A percentile compares a stretch with the other conserved stretches of the same genome.
phyloP scores from a whole-genome alignment of 2,113 vertebrate species.

The Calcarius ornatus region DNA sequence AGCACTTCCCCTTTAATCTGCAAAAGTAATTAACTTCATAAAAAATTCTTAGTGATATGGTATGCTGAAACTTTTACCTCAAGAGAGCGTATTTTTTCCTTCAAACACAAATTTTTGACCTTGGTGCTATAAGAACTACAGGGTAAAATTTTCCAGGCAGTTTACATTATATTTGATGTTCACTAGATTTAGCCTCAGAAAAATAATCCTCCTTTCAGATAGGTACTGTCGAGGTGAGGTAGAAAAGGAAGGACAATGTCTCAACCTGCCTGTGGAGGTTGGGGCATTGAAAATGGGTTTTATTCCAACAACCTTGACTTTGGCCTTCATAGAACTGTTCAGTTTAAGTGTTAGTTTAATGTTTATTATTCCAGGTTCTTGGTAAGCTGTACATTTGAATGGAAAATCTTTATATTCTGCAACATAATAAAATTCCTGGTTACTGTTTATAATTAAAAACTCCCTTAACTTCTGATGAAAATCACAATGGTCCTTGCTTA shows the following conservation, averaged over 20 bases:
- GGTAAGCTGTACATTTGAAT: neutral
- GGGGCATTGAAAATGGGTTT: neutral
- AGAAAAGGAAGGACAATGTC: neutral
- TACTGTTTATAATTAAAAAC: neutral
- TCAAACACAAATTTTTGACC: neutral
- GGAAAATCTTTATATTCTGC: neutral
- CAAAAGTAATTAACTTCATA: constrained; percentile 20
- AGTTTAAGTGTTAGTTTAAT: neutral
- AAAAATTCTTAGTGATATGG: neutral
- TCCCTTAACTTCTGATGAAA: neutral
- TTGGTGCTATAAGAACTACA: neutral
- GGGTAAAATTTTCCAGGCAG: neutral
- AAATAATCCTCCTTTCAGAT: neutral
- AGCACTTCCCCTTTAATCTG: neutral
- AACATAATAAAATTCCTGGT: neutral
- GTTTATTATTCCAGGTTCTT: neutral
- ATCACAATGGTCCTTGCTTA: neutral
- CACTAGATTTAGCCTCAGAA: neutral
- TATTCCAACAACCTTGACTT: neutral
- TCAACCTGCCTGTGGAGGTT: neutral
- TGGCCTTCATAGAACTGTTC: neutral
- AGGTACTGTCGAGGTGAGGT: neutral
- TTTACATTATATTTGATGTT: neutral
- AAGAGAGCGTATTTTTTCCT: neutral
- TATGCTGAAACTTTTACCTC: neutral